A percentile compares a stretch with the other conserved stretches of the same genome.
Conservation (phyloP, 2,888 invertebrate species). For the Mamestra brassicae region DNA sequence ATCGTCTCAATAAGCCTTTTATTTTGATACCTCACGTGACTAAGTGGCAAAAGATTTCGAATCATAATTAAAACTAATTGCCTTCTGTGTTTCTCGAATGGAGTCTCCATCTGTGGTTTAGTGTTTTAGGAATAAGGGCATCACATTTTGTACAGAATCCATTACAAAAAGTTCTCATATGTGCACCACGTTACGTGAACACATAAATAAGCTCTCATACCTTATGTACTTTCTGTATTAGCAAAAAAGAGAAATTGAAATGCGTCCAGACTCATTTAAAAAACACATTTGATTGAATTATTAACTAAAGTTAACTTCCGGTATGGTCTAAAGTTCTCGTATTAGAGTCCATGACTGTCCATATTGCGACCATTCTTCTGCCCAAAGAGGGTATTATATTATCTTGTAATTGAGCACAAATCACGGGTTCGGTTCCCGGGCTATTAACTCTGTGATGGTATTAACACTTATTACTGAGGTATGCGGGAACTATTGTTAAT, state of each 20-base stretch:
- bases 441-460: constrained; percentile 55
- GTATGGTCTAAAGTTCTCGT: constrained; percentile 47
- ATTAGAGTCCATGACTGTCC: constrained; percentile 69
- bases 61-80: too few relatives aligned
- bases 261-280: constrained; percentile 9
- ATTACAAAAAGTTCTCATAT: too few relatives aligned
- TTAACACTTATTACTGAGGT: constrained; percentile 61
- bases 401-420: constrained; percentile 68
- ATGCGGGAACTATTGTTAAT: constrained; percentile 43
- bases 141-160: too few relatives aligned
- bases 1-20: too few relatives aligned
- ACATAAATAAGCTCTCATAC: not conserved
- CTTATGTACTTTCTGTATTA: not conserved
- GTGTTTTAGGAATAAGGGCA: too few relatives aligned
- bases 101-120: too few relatives aligned
- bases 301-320: constrained; percentile 50
- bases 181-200: not conserved
- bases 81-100: too few relatives aligned
- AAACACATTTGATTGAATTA: constrained; percentile 53
- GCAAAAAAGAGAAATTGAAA: not conserved
- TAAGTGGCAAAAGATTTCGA: too few relatives aligned
- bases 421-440: constrained; percentile 59
- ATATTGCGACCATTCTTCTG: constrained; percentile 53
- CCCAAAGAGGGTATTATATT: constrained; percentile 63
- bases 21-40: too few relatives aligned